Base-by-base conservation (phyloP, 2,888 invertebrate genomes). In the Orchestes rusci region DNA sequence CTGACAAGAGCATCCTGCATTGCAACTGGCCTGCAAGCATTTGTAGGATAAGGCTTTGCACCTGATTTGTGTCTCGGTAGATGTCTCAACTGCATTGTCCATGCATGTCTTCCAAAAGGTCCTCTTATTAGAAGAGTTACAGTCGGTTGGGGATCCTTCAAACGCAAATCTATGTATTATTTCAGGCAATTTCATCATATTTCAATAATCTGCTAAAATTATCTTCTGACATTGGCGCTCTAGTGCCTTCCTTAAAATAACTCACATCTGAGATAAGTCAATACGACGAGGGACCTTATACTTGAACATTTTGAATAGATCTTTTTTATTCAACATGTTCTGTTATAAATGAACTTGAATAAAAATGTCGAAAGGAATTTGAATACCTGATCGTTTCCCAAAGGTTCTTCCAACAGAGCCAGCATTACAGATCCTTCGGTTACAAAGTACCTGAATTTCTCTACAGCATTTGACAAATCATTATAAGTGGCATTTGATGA, bases 101-200 rank as follows among this genome's bases (percentile, higher is more conserved):
- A 97, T 15, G 92, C 91, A 71, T 91, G 89, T 3, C 95, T 81
- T 0, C 95, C 95, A 72, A 93, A 95, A 1, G 93, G 90, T 43
- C 92, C 90, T 2, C 96, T 79, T 50, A 95, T 84, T 40, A 97
- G 73, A 39, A 92, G 82, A 63, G 80, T 81, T 12, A 96, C 84
- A 0, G 92, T 93, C 0, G 95, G 95, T 60, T 94, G 89, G 3
- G 93, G 92, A 70, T 94, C 94, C 75, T 87, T 23, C 10, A n/a
- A n/a, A n/a, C n/a, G n/a, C n/a, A n/a, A n/a, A n/a, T n/a, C n/a
- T n/a, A n/a, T n/a, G n/a, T n/a, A n/a, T n/a, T n/a, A n/a, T n/a
- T n/a, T n/a, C n/a, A n/a, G n/a, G n/a, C n/a, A n/a, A n/a, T n/a
- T n/a, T n/a, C n/a, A n/a, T n/a, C n/a, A n/a, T n/a, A n/a, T n/a